Evolutionary conservation across 2,888 invertebrate species (phyloP).

Genomic region (Hanleya hanleyi): DNA sequence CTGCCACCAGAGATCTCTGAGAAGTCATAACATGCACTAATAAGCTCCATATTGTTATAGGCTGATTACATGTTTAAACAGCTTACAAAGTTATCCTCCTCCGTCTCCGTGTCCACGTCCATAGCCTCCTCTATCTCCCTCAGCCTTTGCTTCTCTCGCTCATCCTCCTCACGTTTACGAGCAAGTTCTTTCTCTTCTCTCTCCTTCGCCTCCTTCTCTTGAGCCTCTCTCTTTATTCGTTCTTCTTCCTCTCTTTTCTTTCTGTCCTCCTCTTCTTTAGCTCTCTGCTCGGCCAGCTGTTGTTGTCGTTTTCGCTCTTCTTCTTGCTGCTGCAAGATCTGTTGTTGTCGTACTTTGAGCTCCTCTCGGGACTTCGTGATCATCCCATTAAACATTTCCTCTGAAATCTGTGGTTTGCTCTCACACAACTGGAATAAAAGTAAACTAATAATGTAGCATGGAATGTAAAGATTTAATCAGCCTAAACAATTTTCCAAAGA

Average conservation of each 20-base stretch:
- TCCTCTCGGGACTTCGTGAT: slow-evolving; percentile 79
- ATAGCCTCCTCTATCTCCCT: slow-evolving; percentile 4
- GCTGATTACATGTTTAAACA: no score
- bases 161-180: background rate
- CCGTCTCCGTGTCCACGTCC: slow-evolving; percentile 2
- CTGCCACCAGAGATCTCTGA: no score
- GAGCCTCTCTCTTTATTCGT: background rate
- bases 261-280: slow-evolving; percentile 1
- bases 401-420: slow-evolving; percentile 74
- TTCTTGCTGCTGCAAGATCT: slow-evolving; percentile 52
- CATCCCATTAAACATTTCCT: slow-evolving; percentile 93
- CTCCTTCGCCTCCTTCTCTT: background rate
- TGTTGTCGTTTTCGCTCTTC: slow-evolving; percentile 7
- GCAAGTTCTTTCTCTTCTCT: background rate
- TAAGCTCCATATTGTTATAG: no score
- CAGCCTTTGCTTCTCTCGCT: background rate
- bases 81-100: background rate
- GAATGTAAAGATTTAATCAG: no score
- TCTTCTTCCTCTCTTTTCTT: background rate
- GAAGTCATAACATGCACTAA: no score
- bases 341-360: slow-evolving; percentile 59
- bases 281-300: background rate
- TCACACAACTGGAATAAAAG: slow-evolving; percentile 65
- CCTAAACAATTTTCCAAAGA: no score
- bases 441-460: no score